Evolutionary conservation across 1,140 invertebrate species (phyloP).

Genomic region (Drosophila paulistorum): DNA sequence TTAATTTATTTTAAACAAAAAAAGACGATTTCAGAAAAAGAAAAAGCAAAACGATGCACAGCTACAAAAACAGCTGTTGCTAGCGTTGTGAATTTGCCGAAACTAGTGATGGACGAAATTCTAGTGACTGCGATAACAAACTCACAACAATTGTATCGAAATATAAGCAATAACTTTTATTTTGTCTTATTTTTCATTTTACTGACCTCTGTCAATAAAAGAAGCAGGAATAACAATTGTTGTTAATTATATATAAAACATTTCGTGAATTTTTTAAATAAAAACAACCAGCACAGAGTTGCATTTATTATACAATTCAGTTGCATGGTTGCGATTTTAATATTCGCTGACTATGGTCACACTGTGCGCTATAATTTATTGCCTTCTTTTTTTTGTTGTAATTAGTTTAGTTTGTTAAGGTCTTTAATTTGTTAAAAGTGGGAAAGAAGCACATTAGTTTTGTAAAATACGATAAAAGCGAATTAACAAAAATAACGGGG

Average conservation of each 20-base stretch:
- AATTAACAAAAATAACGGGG: background rate
- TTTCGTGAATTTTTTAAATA: background rate
- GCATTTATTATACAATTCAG: slow-evolving; percentile 1
- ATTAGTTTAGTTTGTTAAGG: slow-evolving; percentile 14
- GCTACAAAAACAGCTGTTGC: slow-evolving; percentile 5
- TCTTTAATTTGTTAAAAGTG: slow-evolving; percentile 11
- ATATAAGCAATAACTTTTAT: background rate
- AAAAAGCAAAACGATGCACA: slow-evolving; percentile 22
- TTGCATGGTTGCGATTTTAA: background rate
- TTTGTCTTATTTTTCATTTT: no score
- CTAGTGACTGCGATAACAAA: background rate
- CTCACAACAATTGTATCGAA: background rate
- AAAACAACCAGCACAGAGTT: background rate
- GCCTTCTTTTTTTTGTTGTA: slow-evolving; percentile 11
- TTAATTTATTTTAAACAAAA: slow-evolving; percentile 17
- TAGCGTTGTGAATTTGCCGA: background rate
- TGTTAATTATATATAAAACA: no score
- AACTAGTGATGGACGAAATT: background rate
- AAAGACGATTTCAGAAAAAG: slow-evolving; percentile 24
- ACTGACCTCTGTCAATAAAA: no score
- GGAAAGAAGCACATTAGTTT: background rate
- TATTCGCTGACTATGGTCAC: background rate
- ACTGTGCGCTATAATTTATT: slow-evolving; percentile 9
- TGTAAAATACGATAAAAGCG: slow-evolving; percentile 1
- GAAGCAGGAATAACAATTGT: no score